Evolutionary conservation across 2,113 vertebrate genomes (phyloP).

Genomic region (Corvus cornix): DNA sequence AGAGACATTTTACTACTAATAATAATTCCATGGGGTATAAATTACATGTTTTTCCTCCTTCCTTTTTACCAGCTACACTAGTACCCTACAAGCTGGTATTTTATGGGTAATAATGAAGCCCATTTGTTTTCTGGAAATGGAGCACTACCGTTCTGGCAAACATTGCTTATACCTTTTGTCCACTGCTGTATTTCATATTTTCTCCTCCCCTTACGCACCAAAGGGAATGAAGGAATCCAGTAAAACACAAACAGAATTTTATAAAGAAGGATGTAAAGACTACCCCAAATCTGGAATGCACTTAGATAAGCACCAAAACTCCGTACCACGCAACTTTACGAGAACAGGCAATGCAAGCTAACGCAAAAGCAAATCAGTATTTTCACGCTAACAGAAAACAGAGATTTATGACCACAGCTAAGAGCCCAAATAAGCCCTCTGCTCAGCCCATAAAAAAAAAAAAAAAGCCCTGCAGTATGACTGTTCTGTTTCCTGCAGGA

Average conservation of each 20-base stretch:
- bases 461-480: slow-evolving; percentile 30
- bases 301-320: neutral
- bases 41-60: neutral
- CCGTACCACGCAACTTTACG: rapidly evolving
- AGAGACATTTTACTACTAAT: neutral
- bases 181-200: neutral
- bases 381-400: neutral
- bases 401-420: slow-evolving; percentile 18
- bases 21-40: neutral
- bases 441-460: neutral
- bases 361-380: neutral
- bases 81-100: neutral
- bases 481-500: slow-evolving; percentile 55
- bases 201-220: neutral
- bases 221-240: neutral
- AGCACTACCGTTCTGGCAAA: neutral
- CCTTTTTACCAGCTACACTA: neutral
- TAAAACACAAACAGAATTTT: neutral
- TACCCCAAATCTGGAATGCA: neutral
- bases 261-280: neutral
- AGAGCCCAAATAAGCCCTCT: slow-evolving; percentile 1
- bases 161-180: neutral
- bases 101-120: neutral
- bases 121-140: neutral
- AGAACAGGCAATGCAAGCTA: neutral